Evolutionary conservation across 2,797 vertebrate genomes (phyloP).

Genomic region (Mareca penelope): DNA sequence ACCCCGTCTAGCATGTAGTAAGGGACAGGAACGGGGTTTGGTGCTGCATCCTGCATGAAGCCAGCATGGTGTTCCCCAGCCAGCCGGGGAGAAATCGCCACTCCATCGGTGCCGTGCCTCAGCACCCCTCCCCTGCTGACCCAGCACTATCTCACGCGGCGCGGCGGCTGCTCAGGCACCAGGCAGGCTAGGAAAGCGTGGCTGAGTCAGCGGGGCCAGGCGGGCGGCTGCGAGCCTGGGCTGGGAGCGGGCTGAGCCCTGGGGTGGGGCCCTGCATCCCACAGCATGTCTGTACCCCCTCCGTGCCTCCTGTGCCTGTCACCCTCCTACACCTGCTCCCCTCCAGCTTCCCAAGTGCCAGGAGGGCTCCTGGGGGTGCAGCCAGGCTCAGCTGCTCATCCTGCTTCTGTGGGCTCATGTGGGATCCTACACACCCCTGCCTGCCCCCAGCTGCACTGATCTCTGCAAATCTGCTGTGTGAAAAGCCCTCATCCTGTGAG

Average conservation of each 20-base stretch:
- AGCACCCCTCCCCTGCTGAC: neutral
- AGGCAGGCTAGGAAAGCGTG: neutral
- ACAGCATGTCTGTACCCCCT: rapidly evolving
- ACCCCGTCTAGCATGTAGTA: neutral
- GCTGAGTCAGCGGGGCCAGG: neutral
- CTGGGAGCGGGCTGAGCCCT: neutral
- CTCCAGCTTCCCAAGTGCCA: neutral
- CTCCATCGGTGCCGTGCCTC: neutral
- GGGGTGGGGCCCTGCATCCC: rapidly evolving
- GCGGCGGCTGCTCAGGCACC: too few relatives aligned
- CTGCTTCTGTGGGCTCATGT: neutral
- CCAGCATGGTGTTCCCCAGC: neutral
- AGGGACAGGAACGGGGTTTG: neutral
- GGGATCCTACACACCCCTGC: neutral
- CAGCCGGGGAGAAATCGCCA: neutral
- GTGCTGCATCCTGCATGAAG: too few relatives aligned
- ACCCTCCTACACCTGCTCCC: rapidly evolving
- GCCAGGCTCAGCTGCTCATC: neutral
- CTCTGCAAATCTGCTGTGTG: neutral
- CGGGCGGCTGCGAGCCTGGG: neutral
- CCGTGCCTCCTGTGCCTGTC: rapidly evolving
- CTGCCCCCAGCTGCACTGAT: neutral
- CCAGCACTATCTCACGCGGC: too few relatives aligned
- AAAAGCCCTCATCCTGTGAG: neutral
- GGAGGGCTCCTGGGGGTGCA: too few relatives aligned